These are phyloP conservation scores for Neolamprologus falcicula DNA, from an alignment of 2,113 vertebrate genomes.

Conservation along the genomic window DNA sequence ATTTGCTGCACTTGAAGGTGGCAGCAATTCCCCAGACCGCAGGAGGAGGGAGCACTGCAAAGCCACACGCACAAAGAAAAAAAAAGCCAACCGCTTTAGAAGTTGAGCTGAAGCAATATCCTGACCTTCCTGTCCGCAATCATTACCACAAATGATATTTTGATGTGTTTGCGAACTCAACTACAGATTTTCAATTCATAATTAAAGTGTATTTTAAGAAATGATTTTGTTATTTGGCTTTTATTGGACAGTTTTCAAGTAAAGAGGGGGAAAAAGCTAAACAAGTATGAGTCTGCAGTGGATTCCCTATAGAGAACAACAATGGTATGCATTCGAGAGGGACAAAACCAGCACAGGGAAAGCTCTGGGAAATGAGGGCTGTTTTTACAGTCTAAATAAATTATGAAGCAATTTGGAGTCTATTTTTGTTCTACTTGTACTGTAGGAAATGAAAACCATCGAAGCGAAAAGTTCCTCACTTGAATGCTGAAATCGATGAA, in stretches of 20 bases:
- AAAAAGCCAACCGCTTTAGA: not conserved
- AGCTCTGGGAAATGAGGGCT: not conserved
- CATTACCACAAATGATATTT: not conserved
- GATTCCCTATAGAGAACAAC: not conserved
- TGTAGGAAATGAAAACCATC: not conserved
- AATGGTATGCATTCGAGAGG: not conserved
- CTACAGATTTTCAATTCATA: not conserved
- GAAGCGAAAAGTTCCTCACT: not conserved
- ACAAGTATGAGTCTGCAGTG: not conserved
- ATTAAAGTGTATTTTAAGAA: not conserved
- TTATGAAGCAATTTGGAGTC: not conserved
- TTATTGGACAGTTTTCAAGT: not conserved
- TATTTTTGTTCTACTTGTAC: not conserved
- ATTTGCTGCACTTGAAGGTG: constrained; percentile 50
- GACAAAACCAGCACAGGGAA: not conserved
- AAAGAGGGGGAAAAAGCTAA: not conserved
- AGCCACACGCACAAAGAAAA: not conserved
- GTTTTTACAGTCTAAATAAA: constrained; percentile 8
- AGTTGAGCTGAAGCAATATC: not conserved
- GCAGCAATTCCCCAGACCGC: constrained; percentile 32
- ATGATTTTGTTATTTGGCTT: not conserved
- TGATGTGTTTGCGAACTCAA: not conserved
- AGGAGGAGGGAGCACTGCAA: not conserved
- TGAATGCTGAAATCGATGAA: not conserved
- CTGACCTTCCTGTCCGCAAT: not conserved